These are phyloP conservation scores for Siniperca obscura DNA, from an alignment of 2,797 vertebrate genomes.

Conservation along the genomic window DNA sequence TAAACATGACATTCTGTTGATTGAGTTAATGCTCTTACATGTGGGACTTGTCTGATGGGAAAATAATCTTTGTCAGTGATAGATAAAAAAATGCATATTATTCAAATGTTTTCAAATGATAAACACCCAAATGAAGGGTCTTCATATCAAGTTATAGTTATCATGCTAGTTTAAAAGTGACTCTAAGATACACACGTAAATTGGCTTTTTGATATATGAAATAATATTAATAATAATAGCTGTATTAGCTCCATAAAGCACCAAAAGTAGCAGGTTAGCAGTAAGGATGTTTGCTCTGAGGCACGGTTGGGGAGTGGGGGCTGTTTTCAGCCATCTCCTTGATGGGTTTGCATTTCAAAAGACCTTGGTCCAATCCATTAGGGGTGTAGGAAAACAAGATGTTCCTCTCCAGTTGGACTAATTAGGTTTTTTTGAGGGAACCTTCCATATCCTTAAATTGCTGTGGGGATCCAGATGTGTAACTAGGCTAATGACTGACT, in stretches of 20 bases:
- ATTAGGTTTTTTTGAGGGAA: constrained; percentile 80
- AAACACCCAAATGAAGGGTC: background rate
- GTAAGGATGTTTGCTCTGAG: constrained; percentile 45
- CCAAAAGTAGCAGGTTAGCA: constrained; percentile 47
- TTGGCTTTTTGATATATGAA: constrained; percentile 15
- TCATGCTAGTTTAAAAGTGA: background rate
- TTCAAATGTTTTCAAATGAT: constrained; percentile 3
- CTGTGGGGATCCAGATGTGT: constrained; percentile 86
- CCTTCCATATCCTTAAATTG: constrained; percentile 83
- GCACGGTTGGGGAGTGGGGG: constrained; percentile 24
- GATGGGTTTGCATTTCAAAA: constrained; percentile 86
- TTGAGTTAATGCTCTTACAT: background rate
- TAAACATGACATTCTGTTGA: background rate
- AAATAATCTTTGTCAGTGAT: background rate
- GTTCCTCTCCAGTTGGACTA: constrained; percentile 82
- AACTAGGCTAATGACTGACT: constrained; percentile 88
- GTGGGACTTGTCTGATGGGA: background rate
- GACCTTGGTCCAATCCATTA: constrained; percentile 85
- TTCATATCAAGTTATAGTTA: background rate
- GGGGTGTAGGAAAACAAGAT: constrained; percentile 83
- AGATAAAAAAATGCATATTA: background rate
- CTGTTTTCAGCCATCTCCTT: constrained; percentile 75
- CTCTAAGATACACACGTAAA: background rate
- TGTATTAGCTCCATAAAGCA: constrained; percentile 33
- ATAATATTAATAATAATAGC: constrained; percentile 24